Evolutionary conservation across 1,140 invertebrate species (phyloP).

Genomic region (Mamestra configurata): DNA sequence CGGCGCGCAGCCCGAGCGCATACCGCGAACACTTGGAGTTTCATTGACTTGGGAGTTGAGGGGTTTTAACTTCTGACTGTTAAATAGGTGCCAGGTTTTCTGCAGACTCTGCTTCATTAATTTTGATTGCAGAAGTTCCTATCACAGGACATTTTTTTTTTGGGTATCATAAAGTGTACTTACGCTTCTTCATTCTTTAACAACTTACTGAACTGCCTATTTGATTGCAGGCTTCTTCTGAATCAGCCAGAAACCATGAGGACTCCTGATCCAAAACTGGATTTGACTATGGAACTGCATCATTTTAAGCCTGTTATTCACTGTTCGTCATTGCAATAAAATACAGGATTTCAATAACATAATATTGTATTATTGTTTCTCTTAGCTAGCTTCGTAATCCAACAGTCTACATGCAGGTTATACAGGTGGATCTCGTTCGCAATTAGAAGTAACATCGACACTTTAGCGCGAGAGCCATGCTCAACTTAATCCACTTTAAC

Average conservation of each 20-base stretch:
- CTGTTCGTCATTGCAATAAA: no score
- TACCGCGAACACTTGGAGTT: constrained; percentile 58
- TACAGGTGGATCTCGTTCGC: constrained; percentile 10
- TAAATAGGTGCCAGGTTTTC: no score
- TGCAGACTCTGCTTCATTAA: no score
- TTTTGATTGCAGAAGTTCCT: no score
- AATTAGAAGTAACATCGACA: constrained; percentile 6
- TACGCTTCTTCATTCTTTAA: neutral
- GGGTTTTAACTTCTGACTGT: no score
- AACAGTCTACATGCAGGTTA: neutral
- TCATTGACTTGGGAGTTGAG: constrained; percentile 52
- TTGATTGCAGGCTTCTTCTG: neutral
- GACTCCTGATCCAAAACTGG: no score
- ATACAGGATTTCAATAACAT: no score
- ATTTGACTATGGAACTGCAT: neutral
- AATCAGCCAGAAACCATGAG: no score
- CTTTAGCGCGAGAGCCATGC: neutral
- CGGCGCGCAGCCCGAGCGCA: constrained; percentile 77
- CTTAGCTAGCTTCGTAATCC: neutral
- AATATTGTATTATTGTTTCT: neutral
- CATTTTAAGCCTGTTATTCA: no score
- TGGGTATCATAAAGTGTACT: no score
- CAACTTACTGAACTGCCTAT: neutral
- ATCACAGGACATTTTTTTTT: no score
- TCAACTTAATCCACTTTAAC: constrained; percentile 5